Conservation (phyloP, 2,113 vertebrate genomes). For the Megaceryle maxima region DNA sequence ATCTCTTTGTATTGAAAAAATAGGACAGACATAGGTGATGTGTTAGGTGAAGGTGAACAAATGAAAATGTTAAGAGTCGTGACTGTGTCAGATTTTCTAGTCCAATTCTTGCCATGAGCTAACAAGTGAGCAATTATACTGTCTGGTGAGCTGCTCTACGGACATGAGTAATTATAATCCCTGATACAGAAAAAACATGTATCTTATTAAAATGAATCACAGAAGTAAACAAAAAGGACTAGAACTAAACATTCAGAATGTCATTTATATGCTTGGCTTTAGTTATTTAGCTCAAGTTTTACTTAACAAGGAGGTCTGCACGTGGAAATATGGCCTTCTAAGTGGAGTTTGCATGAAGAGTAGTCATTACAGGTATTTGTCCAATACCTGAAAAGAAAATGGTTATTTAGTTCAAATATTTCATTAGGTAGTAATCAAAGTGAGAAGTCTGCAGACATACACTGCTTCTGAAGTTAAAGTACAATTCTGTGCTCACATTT, state of each 20-base stretch:
- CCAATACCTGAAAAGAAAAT: not conserved
- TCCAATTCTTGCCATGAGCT: slow-evolving; percentile 21
- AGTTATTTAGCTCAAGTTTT: not conserved
- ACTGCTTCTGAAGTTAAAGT: not conserved
- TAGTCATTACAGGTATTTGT: not conserved
- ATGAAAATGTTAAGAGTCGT: not conserved
- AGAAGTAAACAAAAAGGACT: slow-evolving; percentile 24
- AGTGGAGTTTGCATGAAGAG: not conserved
- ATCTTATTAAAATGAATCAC: not conserved
- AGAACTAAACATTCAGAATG: not conserved
- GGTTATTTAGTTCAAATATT: not conserved
- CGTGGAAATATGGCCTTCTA: not conserved
- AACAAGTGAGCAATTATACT: not conserved
- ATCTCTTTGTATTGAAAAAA: not conserved
- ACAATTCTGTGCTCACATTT: not conserved
- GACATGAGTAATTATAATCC: not conserved
- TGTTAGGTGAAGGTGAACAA: not conserved
- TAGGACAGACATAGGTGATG: not conserved
- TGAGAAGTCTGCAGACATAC: not conserved
- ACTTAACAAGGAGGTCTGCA: not conserved
- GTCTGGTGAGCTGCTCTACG: not conserved
- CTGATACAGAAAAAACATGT: not conserved
- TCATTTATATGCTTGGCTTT: not conserved
- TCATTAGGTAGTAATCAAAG: not conserved
- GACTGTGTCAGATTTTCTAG: not conserved